Conservation (phyloP, 2,797 vertebrate species). For the Malacoraja senta region DNA sequence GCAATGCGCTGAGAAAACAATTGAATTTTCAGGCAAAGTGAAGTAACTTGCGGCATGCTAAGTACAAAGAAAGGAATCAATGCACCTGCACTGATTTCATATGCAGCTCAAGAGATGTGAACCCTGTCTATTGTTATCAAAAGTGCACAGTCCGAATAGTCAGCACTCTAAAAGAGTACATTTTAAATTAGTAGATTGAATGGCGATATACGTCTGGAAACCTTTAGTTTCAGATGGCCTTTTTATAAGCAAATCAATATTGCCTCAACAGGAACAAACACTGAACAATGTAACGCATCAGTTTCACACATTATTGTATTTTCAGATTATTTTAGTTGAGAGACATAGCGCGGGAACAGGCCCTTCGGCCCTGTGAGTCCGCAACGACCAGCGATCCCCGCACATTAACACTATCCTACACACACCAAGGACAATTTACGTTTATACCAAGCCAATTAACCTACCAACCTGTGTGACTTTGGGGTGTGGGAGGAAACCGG, state of each 20-base stretch:
- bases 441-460: too few relatives aligned
- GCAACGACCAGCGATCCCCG: too few relatives aligned
- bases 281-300: not conserved
- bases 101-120: not conserved
- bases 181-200: not conserved
- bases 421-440: too few relatives aligned
- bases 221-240: constrained; percentile 1
- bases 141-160: not conserved
- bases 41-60: not conserved
- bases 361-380: too few relatives aligned
- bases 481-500: too few relatives aligned
- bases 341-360: too few relatives aligned
- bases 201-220: not conserved
- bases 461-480: too few relatives aligned
- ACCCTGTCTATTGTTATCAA: not conserved
- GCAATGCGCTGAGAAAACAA: too few relatives aligned
- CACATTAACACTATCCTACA: too few relatives aligned
- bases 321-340: not conserved
- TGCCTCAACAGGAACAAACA: not conserved
- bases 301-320: not conserved
- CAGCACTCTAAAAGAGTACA: not conserved
- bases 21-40: not conserved
- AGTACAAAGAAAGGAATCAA: not conserved
- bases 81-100: not conserved
- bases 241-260: constrained; percentile 19